Conservation (phyloP, 2,797 vertebrate genomes). For the Danionella dracula region DNA sequence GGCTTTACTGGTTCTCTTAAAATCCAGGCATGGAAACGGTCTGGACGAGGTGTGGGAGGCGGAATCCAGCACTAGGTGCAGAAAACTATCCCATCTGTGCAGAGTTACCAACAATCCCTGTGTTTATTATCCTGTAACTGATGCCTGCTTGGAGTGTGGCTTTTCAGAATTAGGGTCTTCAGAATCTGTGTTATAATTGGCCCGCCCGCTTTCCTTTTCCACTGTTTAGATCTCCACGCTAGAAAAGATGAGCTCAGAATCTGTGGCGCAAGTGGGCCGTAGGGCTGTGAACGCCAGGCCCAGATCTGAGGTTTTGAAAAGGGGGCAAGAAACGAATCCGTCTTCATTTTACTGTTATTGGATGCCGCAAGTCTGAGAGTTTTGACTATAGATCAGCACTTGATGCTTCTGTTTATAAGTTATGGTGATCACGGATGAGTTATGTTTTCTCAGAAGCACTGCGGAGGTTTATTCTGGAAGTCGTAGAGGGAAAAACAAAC, state of each 20-base stretch:
- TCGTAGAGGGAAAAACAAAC: not conserved
- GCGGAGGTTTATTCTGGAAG: not conserved
- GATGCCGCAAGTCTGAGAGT: not conserved
- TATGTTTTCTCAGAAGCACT: not conserved
- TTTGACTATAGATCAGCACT: not conserved
- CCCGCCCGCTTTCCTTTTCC: conserved; percentile 21
- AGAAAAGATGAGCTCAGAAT: conserved; percentile 27
- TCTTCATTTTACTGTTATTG: conserved; percentile 4
- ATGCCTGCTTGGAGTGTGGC: conserved; percentile 54
- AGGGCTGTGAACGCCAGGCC: not conserved
- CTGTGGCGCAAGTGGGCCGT: not conserved
- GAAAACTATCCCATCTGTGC: conserved; percentile 68
- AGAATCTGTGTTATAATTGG: conserved; percentile 46
- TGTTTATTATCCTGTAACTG: conserved; percentile 70
- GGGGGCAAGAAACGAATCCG: not conserved
- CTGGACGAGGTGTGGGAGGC: conserved; percentile 51
- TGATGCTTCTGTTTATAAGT: not conserved
- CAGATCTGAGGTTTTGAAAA: conserved; percentile 14
- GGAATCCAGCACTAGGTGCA: conserved; percentile 61
- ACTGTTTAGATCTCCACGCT: conserved; percentile 23
- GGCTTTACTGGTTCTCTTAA: conserved; percentile 17
- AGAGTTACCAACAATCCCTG: conserved; percentile 60
- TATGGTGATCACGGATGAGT: not conserved
- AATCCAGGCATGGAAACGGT: conserved; percentile 33
- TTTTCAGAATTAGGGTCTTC: conserved; percentile 51